These are phyloP conservation scores for Diarsia dahlii DNA, from an alignment of 2,888 invertebrate species.

Conservation along the genomic window DNA sequence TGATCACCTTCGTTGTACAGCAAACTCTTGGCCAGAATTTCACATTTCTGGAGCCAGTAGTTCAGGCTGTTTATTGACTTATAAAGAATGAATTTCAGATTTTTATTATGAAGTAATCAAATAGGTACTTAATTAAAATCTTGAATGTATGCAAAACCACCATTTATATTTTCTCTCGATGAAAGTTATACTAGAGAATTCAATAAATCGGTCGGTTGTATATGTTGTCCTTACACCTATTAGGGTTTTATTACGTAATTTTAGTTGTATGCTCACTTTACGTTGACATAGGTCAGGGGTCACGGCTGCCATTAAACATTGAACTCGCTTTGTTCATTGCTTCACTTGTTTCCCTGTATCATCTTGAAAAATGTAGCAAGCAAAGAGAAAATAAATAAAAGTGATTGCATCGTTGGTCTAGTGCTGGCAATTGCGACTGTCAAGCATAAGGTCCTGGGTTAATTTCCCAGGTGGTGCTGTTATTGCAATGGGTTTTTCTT, in stretches of 20 bases:
- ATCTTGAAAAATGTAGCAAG: not conserved
- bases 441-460: not conserved
- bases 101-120: no score
- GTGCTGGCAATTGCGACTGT: not conserved
- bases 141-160: not conserved
- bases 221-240: not conserved
- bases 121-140: not conserved
- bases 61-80: not conserved
- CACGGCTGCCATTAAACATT: constrained; percentile 28
- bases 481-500: not conserved
- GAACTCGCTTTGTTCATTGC: not conserved
- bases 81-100: not conserved
- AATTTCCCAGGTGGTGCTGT: not conserved
- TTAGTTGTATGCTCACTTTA: constrained; percentile 16
- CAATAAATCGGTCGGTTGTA: constrained; percentile 13
- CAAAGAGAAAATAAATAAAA: not conserved
- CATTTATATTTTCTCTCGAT: not conserved
- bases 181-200: not conserved
- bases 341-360: constrained; percentile 6
- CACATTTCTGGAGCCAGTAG: not conserved
- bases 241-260: constrained; percentile 23
- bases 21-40: not conserved
- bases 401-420: not conserved
- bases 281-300: constrained; percentile 43
- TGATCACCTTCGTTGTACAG: not conserved